A percentile compares a stretch with the other conserved stretches of the same genome.
Conservation (phyloP, 2,113 vertebrate species). For the Cyanistes caeruleus region DNA sequence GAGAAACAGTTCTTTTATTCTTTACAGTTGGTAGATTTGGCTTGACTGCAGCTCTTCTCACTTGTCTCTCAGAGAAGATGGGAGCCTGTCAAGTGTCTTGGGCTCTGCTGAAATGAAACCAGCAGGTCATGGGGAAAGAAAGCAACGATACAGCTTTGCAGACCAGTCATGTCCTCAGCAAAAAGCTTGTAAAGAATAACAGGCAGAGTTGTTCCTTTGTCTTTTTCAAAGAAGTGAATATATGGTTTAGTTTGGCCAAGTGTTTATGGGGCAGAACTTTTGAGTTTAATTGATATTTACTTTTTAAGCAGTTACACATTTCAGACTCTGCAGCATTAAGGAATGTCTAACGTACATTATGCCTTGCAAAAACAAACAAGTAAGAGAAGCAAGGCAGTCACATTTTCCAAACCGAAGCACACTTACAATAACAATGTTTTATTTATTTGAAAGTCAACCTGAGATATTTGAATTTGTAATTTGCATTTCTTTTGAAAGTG, state of each 20-base stretch:
- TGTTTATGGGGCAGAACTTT: constrained; percentile 70
- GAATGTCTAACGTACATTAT: constrained; percentile 74
- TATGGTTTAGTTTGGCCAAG: constrained; percentile 59
- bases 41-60: neutral
- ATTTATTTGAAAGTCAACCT: constrained; percentile 78
- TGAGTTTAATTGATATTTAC: constrained; percentile 81
- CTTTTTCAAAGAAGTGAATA: constrained; percentile 46
- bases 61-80: neutral
- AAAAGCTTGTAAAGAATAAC: constrained; percentile 16
- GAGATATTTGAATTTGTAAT: constrained; percentile 71
- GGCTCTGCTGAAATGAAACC: neutral
- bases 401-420: constrained; percentile 76
- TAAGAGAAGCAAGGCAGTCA: constrained; percentile 75
- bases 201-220: constrained; percentile 53
- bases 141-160: neutral
- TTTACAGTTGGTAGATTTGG: neutral
- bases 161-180: neutral
- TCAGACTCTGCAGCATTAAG: constrained; percentile 71
- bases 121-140: neutral
- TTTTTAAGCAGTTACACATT: constrained; percentile 79
- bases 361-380: constrained; percentile 82
- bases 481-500: constrained; percentile 36
- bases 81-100: neutral
- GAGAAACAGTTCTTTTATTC: neutral
- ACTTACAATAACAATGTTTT: constrained; percentile 80